A percentile compares a stretch with the other conserved stretches of the same genome.
These are phyloP conservation scores for Brachycybe producta DNA, from an alignment of 2,888 invertebrate species.

Conservation along the genomic window DNA sequence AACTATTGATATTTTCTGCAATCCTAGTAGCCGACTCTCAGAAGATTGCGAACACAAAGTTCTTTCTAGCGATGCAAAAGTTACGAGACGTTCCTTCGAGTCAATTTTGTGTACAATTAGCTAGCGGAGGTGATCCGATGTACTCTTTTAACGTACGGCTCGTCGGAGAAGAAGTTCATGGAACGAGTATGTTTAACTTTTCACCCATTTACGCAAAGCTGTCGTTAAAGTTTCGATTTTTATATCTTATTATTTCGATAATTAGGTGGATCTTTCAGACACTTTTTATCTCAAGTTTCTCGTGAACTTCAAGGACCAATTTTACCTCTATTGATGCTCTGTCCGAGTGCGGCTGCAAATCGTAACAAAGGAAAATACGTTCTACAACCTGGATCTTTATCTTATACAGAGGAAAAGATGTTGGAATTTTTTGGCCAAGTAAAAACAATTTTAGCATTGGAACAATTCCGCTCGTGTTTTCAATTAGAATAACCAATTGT, in stretches of 20 bases:
- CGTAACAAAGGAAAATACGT: conserved; percentile 30
- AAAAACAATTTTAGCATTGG: too few relatives aligned
- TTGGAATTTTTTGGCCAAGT: conserved; percentile 33
- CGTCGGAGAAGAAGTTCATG: conserved; percentile 35
- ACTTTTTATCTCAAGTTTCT: conserved; percentile 33
- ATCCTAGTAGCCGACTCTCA: conserved; percentile 21
- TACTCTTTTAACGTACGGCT: conserved; percentile 34
- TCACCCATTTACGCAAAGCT: not conserved
- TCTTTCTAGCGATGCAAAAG: conserved; percentile 33
- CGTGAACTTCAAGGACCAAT: conserved; percentile 30
- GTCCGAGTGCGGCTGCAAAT: conserved; percentile 28
- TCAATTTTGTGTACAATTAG: conserved; percentile 33
- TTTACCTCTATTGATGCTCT: conserved; percentile 29
- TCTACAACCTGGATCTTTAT: conserved; percentile 31
- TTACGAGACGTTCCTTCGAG: conserved; percentile 30
- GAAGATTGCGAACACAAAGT: conserved; percentile 24
- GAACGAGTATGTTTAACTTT: conserved; percentile 28
- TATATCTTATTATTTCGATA: too few relatives aligned
- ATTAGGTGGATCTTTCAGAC: conserved; percentile 35
- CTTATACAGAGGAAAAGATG: conserved; percentile 32
- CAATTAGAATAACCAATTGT: too few relatives aligned
- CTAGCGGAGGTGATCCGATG: conserved; percentile 34
- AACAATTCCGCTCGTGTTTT: too few relatives aligned
- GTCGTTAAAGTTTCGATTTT: not conserved
- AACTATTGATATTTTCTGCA: too few relatives aligned